Percentiles rank a stretch among this genome's conserved stretches.
Conservation (phyloP, 2,888 invertebrate species). For the Omphaloscelis lunosa region DNA sequence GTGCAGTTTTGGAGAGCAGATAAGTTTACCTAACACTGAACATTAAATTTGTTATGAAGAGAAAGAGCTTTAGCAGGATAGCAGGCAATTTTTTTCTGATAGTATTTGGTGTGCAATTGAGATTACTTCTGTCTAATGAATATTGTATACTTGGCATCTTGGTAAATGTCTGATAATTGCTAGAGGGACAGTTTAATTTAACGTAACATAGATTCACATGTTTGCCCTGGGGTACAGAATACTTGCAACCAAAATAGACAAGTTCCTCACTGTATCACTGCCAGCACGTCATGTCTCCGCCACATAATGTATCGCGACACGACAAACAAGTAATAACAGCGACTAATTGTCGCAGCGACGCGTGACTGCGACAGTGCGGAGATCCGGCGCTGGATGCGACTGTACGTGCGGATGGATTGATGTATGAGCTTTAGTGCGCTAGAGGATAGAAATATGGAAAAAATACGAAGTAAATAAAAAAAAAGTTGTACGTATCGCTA, state of each 20-base stretch:
- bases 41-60: background rate
- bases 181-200: background rate
- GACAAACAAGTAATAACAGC: constrained; percentile 77
- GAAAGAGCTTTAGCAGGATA: background rate
- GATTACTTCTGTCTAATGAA: background rate
- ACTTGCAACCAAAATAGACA: constrained; percentile 18
- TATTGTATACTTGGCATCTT: background rate
- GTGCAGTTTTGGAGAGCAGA: constrained; percentile 6
- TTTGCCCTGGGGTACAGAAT: background rate
- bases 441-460: background rate
- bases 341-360: constrained; percentile 73
- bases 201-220: background rate
- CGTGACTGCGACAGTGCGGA: constrained; percentile 59
- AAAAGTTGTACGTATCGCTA: background rate
- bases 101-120: too few species aligned
- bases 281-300: constrained; percentile 64
- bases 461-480: background rate
- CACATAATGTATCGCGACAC: constrained; percentile 72
- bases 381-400: constrained; percentile 47
- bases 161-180: background rate
- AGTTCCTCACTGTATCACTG: constrained; percentile 50
- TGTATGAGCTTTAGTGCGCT: constrained; percentile 23
- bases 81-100: background rate
- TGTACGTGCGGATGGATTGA: constrained; percentile 61
- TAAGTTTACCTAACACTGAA: background rate